These are phyloP conservation scores for Pampusana beccarii DNA, from an alignment of 2,113 vertebrate species.

Conservation along the genomic window DNA sequence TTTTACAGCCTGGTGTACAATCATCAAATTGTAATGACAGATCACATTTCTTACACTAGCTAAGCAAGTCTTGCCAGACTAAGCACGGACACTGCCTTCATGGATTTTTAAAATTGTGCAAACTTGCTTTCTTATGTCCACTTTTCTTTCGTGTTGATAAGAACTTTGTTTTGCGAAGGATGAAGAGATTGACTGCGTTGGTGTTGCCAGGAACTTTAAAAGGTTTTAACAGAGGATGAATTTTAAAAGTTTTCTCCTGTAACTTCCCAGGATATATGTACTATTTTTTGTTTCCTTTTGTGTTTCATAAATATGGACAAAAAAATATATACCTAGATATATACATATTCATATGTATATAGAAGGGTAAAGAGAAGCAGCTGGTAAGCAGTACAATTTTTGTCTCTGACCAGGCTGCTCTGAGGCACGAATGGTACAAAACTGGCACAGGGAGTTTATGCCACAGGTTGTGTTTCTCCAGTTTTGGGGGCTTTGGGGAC, in stretches of 20 bases:
- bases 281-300: not conserved
- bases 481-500: not conserved
- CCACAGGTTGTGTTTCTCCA: not conserved
- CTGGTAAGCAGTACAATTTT: not conserved
- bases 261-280: not conserved
- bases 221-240: not conserved
- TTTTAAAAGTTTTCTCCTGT: not conserved
- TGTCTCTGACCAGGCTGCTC: not conserved
- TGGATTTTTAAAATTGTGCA: not conserved
- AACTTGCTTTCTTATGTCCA: not conserved
- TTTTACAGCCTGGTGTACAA: not conserved
- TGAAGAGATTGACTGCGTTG: not conserved
- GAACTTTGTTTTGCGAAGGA: not conserved
- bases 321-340: not conserved
- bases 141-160: not conserved
- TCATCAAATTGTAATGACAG: not conserved
- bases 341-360: not conserved
- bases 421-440: not conserved
- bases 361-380: not conserved
- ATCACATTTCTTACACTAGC: not conserved
- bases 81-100: not conserved
- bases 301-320: not conserved
- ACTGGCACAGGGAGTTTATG: not conserved
- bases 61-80: not conserved
- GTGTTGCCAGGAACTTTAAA: not conserved